phyloP scores from a whole-genome alignment of 2,797 vertebrate genomes.

The Pelodytes ibericus region DNA sequence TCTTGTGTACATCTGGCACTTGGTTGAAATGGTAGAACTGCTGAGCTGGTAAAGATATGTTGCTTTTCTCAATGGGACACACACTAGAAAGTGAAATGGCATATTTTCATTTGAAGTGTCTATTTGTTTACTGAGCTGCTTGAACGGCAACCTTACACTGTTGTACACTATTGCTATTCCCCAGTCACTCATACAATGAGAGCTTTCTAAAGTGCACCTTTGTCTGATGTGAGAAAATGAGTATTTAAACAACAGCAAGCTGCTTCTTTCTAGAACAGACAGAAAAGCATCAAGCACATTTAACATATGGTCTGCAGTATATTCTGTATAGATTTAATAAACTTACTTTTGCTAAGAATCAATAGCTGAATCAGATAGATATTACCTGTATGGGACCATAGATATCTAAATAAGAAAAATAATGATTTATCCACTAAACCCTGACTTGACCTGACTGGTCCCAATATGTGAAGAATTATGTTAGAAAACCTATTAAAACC shows the following conservation, averaged over 20 bases:
- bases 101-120: constrained; percentile 54
- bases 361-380: too few species aligned
- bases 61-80: constrained; percentile 51
- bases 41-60: constrained; percentile 46
- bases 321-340: too few species aligned
- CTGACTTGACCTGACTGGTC: too few species aligned
- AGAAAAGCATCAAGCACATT: constrained; percentile 32
- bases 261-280: constrained; percentile 6
- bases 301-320: constrained; percentile 17
- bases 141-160: constrained; percentile 45
- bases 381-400: too few species aligned
- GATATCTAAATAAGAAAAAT: too few species aligned
- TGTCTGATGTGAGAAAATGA: constrained; percentile 41
- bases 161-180: constrained; percentile 45
- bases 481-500: too few species aligned
- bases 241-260: constrained; percentile 42
- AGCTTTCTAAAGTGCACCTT: constrained; percentile 48
- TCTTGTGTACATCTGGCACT: constrained; percentile 42
- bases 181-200: constrained; percentile 53
- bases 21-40: constrained; percentile 34
- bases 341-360: too few species aligned
- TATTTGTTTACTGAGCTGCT: constrained; percentile 54
- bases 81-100: constrained; percentile 38
- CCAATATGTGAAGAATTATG: too few species aligned
- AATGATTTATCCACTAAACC: too few species aligned